A percentile compares a stretch with the other conserved stretches of the same genome.
Conservation (phyloP, 2,888 invertebrate species). For the Eutolmus rufibarbis region DNA sequence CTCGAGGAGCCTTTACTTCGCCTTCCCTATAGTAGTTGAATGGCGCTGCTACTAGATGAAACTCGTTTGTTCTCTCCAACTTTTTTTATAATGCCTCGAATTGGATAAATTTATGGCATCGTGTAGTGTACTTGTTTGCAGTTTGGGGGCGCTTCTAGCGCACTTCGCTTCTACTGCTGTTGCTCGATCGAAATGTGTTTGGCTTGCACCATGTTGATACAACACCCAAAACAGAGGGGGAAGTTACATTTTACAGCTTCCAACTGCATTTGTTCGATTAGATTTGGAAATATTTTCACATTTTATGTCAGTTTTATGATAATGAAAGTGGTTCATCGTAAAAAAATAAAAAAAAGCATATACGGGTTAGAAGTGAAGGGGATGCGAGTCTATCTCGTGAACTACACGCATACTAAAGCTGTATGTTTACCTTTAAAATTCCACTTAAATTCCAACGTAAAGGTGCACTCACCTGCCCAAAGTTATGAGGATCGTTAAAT, state of each 20-base stretch:
- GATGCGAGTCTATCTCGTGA: background rate
- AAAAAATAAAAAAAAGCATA: background rate
- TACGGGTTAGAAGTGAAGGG: background rate
- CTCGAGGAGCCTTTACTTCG: background rate
- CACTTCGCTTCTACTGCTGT: background rate
- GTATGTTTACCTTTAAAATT: background rate
- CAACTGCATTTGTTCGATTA: conserved; percentile 40
- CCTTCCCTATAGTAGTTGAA: background rate
- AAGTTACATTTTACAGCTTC: background rate
- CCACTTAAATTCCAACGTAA: background rate
- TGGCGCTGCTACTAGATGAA: background rate
- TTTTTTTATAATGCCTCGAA: conserved; percentile 3
- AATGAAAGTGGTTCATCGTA: conserved; percentile 27
- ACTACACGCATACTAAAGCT: background rate
- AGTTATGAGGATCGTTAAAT: background rate
- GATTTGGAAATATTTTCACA: conserved; percentile 28
- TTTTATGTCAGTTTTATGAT: conserved; percentile 35
- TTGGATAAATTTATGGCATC: conserved; percentile 11
- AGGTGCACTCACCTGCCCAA: background rate
- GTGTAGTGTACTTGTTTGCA: conserved; percentile 11
- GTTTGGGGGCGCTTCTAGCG: background rate
- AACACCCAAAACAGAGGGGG: background rate
- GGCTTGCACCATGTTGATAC: background rate
- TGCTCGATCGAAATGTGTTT: background rate
- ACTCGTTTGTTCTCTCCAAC: background rate